These are phyloP conservation scores for Caenorhabditis drosophilae DNA, from an alignment of 2,888 invertebrate genomes.

Conservation along the genomic window DNA sequence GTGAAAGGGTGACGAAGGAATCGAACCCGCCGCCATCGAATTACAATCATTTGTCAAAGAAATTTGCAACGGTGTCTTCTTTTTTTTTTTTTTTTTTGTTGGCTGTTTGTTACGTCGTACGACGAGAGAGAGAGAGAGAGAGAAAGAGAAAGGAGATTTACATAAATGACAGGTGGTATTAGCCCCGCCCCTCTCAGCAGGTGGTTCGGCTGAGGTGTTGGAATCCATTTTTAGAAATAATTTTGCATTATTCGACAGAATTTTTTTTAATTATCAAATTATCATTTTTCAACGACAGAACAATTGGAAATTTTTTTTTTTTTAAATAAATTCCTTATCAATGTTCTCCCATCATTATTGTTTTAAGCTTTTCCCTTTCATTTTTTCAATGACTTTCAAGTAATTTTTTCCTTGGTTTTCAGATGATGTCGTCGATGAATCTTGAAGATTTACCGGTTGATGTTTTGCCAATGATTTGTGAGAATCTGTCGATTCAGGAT, in stretches of 20 bases:
- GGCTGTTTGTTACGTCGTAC: slow-evolving; percentile 13
- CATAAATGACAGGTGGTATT: no score
- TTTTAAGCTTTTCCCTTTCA: not conserved
- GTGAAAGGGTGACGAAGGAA: no score
- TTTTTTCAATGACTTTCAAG: not conserved
- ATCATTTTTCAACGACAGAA: not conserved
- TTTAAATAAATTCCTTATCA: not conserved
- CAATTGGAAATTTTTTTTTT: not conserved
- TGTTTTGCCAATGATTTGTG: slow-evolving; percentile 11
- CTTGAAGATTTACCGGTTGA: slow-evolving; percentile 20
- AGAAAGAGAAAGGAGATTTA: no score
- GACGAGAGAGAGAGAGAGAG: no score
- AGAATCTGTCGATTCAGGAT: slow-evolving; percentile 18
- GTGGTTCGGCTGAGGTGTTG: no score
- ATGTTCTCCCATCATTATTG: slow-evolving; percentile 2
- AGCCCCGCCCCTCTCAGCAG: no score
- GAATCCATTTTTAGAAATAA: no score
- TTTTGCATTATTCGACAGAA: no score
- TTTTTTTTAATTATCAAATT: no score
- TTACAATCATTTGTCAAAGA: slow-evolving; percentile 34
- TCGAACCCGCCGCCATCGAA: slow-evolving; percentile 1
- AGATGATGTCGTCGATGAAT: slow-evolving; percentile 6
- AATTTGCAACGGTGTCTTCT: slow-evolving; percentile 24
- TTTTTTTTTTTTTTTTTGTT: slow-evolving; percentile 21
- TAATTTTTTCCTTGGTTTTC: slow-evolving; percentile 2